Evolutionary conservation across 2,113 vertebrate genomes (phyloP).

Genomic region (Benitochromis conjunctus): DNA sequence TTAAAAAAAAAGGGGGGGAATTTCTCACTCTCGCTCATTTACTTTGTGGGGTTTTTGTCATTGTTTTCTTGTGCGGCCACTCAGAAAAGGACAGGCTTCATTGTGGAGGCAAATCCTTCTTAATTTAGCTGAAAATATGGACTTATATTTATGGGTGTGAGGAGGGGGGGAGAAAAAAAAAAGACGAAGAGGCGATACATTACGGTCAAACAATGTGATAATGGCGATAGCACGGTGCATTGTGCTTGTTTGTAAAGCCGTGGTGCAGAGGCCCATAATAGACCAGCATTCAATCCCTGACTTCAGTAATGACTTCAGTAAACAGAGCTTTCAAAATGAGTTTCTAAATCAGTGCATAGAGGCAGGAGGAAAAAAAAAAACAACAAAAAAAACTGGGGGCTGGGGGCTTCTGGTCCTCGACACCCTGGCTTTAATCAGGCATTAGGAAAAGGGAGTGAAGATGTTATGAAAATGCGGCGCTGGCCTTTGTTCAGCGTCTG

Average conservation of each 20-base stretch:
- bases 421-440: slow-evolving; percentile 81
- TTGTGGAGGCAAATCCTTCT: slow-evolving; percentile 71
- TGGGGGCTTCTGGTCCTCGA: slow-evolving; percentile 61
- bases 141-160: slow-evolving; percentile 55
- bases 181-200: slow-evolving; percentile 48
- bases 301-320: slow-evolving; percentile 70
- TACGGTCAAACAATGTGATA: slow-evolving; percentile 67
- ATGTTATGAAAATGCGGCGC: slow-evolving; percentile 80
- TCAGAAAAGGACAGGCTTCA: slow-evolving; percentile 54
- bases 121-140: slow-evolving; percentile 67
- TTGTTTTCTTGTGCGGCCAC: slow-evolving; percentile 45
- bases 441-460: slow-evolving; percentile 79
- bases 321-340: slow-evolving; percentile 72
- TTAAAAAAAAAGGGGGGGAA: slow-evolving; percentile 43
- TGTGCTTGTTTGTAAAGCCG: slow-evolving; percentile 70
- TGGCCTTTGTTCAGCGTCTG: slow-evolving; percentile 84
- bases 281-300: slow-evolving; percentile 57
- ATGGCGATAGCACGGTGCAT: slow-evolving; percentile 58
- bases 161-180: not conserved
- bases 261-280: slow-evolving; percentile 61
- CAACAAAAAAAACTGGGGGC: not conserved
- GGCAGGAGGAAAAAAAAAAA: not conserved
- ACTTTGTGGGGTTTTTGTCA: slow-evolving; percentile 53
- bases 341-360: slow-evolving; percentile 59
- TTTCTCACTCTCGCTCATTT: slow-evolving; percentile 62